A percentile compares a stretch with the other conserved stretches of the same genome.
Evolutionary conservation across 2,797 vertebrate species (phyloP).

Genomic region (Mallotus villosus): DNA sequence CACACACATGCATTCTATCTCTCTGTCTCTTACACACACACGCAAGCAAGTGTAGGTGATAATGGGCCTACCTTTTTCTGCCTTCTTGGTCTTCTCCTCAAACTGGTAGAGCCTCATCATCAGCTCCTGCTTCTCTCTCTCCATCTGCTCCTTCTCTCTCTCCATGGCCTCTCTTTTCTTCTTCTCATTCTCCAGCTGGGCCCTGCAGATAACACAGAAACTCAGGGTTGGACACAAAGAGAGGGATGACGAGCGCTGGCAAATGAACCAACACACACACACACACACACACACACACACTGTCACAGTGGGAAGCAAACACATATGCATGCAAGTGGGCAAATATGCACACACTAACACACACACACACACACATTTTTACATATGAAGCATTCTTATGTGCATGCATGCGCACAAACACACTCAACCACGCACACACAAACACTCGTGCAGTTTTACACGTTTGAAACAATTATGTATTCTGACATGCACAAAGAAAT

Average conservation of each 20-base stretch:
- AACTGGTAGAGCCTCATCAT: slow-evolving; percentile 86
- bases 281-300: slow-evolving; percentile 2
- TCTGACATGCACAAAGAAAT: too few relatives aligned
- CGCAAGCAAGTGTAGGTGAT: not conserved
- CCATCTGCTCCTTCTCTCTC: slow-evolving; percentile 89
- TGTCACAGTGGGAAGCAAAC: not conserved
- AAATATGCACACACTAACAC: not conserved
- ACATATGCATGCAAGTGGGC: slow-evolving; percentile 1
- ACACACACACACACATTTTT: not conserved
- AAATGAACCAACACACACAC: slow-evolving; percentile 14
- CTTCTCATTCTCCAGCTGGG: slow-evolving; percentile 91
- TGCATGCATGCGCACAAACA: slow-evolving; percentile 1
- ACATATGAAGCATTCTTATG: not conserved
- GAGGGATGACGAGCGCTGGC: slow-evolving; percentile 24
- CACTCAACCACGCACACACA: slow-evolving; percentile 6
- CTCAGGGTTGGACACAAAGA: slow-evolving; percentile 31
- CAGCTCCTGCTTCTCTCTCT: slow-evolving; percentile 88
- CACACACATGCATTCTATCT: not conserved
- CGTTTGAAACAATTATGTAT: not conserved
- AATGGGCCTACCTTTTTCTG: slow-evolving; percentile 84
- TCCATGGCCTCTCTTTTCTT: slow-evolving; percentile 88
- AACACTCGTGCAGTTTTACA: not conserved
- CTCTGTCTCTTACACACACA: not conserved
- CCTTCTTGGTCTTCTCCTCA: slow-evolving; percentile 89
- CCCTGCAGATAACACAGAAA: slow-evolving; percentile 75